These are phyloP conservation scores for Rallus crepitans DNA, from an alignment of 2,797 vertebrate species.

Conservation along the genomic window DNA sequence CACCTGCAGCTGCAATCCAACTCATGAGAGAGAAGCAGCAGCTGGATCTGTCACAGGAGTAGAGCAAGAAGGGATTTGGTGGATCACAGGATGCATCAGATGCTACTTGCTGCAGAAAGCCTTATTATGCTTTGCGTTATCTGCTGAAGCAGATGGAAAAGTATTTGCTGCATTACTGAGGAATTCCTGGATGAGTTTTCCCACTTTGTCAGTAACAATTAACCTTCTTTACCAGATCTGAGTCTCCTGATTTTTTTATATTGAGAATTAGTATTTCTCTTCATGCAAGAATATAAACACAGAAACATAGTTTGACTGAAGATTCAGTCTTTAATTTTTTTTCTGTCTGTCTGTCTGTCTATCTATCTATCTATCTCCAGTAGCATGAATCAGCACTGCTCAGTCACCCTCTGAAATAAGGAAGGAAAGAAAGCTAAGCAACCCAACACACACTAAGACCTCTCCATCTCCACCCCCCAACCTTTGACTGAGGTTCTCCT, in stretches of 20 bases:
- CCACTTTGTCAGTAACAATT: background rate
- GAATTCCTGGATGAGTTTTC: background rate
- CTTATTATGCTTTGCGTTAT: accelerated
- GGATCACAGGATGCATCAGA: background rate
- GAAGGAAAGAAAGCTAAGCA: background rate
- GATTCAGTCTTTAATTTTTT: background rate
- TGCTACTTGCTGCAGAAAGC: background rate
- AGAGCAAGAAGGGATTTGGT: background rate
- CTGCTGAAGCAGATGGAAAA: background rate
- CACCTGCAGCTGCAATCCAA: background rate
- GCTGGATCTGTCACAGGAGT: background rate
- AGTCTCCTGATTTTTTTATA: background rate
- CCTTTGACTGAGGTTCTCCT: background rate
- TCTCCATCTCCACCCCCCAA: background rate
- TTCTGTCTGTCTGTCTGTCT: no score
- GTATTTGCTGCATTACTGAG: background rate
- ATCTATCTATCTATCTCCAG: background rate
- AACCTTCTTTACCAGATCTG: background rate
- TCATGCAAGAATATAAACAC: background rate
- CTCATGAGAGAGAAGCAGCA: accelerated
- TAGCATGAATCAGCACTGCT: background rate
- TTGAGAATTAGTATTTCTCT: background rate
- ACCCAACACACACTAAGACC: background rate
- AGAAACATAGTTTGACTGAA: background rate
- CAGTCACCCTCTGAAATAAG: background rate